Evolutionary conservation across 2,888 invertebrate species (phyloP).

Genomic region (Diarsia mendica): DNA sequence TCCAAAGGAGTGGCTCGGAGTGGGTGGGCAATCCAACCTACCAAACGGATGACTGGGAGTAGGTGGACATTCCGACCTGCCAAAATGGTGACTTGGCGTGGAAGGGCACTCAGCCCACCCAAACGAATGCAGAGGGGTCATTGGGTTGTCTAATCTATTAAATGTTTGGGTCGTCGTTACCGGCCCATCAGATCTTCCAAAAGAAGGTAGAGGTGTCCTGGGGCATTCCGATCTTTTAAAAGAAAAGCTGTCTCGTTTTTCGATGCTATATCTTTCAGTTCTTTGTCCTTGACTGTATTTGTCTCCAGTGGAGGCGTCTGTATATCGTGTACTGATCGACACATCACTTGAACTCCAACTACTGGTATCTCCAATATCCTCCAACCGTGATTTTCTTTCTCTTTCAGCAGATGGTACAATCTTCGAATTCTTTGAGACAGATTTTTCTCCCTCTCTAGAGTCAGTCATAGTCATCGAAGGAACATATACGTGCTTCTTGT

Average conservation of each 20-base stretch:
- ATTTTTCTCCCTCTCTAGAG: constrained; percentile 69
- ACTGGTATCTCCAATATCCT: constrained; percentile 53
- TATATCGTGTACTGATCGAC: constrained; percentile 55
- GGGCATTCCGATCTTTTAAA: constrained; percentile 67
- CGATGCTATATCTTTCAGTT: constrained; percentile 65
- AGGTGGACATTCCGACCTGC: constrained; percentile 70
- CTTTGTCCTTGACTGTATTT: constrained; percentile 52
- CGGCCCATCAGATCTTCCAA: constrained; percentile 71
- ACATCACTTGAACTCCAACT: constrained; percentile 60
- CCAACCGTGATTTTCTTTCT: constrained; percentile 50
- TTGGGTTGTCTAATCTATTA: constrained; percentile 60
- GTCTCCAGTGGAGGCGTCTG: constrained; percentile 55
- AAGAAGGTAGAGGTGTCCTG: constrained; percentile 66
- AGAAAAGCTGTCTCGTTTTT: constrained; percentile 67
- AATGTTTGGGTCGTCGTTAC: constrained; percentile 69
- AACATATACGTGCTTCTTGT: constrained; percentile 81
- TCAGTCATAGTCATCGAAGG: constrained; percentile 75
- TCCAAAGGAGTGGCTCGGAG: constrained; percentile 68
- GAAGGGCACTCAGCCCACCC: constrained; percentile 73
- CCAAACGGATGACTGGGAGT: constrained; percentile 73
- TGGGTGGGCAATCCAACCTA: constrained; percentile 66
- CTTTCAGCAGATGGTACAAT: constrained; percentile 37
- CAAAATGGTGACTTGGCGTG: constrained; percentile 77
- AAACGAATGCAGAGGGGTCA: constrained; percentile 67
- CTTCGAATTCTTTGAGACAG: constrained; percentile 67